A percentile compares a stretch with the other conserved stretches of the same genome.
These are phyloP conservation scores for Patiria miniata DNA, from an alignment of 35 echinoderm and acorn worm genomes.

Conservation along the genomic window DNA sequence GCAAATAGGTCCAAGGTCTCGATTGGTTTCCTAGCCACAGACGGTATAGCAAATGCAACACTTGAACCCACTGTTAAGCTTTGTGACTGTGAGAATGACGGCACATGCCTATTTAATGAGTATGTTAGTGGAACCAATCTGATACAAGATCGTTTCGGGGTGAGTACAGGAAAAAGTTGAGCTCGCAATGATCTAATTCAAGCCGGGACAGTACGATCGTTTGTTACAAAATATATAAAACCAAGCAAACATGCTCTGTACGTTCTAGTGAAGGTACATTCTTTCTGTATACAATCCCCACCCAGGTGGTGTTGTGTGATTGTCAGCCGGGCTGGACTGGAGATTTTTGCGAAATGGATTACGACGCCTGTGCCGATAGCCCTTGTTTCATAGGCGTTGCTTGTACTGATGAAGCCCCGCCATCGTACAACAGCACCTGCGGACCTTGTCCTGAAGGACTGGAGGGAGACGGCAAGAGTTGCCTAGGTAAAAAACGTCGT, in stretches of 20 bases:
- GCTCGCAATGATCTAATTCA: too few species aligned
- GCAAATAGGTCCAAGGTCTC: background rate
- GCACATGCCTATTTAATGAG: background rate
- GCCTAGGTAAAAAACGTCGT: constrained; percentile 4
- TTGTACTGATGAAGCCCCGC: constrained; percentile 26
- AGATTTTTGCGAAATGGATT: constrained; percentile 19
- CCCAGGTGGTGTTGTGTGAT: constrained; percentile 23
- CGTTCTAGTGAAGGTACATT: too few species aligned
- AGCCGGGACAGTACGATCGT: too few species aligned
- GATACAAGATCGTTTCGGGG: too few species aligned
- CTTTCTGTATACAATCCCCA: too few species aligned
- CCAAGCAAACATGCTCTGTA: too few species aligned
- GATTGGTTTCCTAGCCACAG: background rate
- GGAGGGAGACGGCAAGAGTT: constrained; percentile 33
- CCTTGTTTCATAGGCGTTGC: constrained; percentile 29
- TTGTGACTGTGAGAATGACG: constrained; percentile 19
- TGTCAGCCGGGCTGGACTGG: constrained; percentile 31
- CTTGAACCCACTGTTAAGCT: background rate
- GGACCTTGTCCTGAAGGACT: constrained; percentile 36
- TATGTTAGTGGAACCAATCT: too few species aligned
- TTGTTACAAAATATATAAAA: too few species aligned
- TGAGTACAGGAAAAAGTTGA: too few species aligned
- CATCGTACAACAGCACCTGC: background rate
- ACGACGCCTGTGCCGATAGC: constrained; percentile 3
- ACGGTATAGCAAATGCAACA: background rate